Evolutionary conservation across 2,888 invertebrate species (phyloP), one percentile per base, ranked within the genome.

Genomic region (Lampropteryx suffumata): DNA sequence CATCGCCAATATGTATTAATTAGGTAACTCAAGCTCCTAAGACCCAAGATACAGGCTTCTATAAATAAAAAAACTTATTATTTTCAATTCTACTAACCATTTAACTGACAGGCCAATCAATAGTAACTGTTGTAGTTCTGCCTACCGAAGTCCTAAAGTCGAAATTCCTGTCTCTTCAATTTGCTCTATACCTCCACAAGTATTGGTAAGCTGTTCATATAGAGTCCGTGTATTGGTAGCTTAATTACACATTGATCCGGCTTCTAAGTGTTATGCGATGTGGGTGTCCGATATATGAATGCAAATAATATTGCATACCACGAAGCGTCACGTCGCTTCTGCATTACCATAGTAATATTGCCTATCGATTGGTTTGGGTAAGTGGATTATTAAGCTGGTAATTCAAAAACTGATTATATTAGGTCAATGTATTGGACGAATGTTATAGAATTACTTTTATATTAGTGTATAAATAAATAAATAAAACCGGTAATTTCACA

Each of bases 181-280:
- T 45, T 34, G 35, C 39, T 74, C n/a, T 72, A 79, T 9, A 67
- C 74, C 76, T 21, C 17, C 50, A 74, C 50, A 53, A 62, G 61
- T 76, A 82, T 83, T 79, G 69, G 73, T 78, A 83, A 71, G 73
- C 80, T 68, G 76, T 80, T 79, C 82, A 79, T 81, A 82, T 73
- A 75, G 73, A 61, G 83, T 87, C 79, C 89, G 89, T 89, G 89
- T 85, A 85, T 84, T 85, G 89, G 83, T 82, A 82, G 79, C 85
- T 88, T 89, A 90, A 90, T 90, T 89, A 88, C 85, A 76, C 72
- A 77, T 79, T 85, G 85, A 88, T 88, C 84, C 86, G 82, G 84
- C 80, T 80, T 70, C 75, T 64, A 62, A 69, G 75, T 70, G 79
- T 74, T 80, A 79, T 79, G 76, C 89, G 82, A 84, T 84, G 89